Conservation (phyloP, 2,888 invertebrate species). For the Anthophora plumipes region DNA sequence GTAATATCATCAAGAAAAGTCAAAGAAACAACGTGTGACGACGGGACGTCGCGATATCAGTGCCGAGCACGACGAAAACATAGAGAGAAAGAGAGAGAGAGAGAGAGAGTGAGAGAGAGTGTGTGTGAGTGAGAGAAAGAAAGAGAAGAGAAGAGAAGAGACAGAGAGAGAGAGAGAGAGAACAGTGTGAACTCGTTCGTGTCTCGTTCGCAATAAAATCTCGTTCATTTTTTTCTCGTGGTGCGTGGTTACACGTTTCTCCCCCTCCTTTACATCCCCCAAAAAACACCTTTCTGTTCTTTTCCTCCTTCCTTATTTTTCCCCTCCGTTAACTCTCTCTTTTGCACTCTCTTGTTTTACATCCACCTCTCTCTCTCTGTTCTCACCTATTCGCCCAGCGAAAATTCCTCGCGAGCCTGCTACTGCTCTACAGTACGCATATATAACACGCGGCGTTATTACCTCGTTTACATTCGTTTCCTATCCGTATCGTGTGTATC, state of each 20-base stretch:
- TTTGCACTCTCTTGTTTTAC: slow-evolving; percentile 3
- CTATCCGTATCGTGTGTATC: neutral
- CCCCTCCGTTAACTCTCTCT: slow-evolving; percentile 31
- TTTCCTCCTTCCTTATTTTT: slow-evolving; percentile 30
- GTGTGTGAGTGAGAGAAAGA: slow-evolving; percentile 27
- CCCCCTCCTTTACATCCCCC: slow-evolving; percentile 14
- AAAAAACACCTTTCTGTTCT: slow-evolving; percentile 10
- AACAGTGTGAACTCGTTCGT: slow-evolving; percentile 38
- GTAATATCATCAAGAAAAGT: slow-evolving; percentile 30
- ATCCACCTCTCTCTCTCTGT: slow-evolving; percentile 9
- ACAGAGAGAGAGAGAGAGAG: slow-evolving; percentile 32
- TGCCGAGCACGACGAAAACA: slow-evolving; percentile 30
- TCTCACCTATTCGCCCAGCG: neutral
- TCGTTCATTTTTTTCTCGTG: slow-evolving; percentile 37
- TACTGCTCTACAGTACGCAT: neutral
- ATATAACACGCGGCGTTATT: neutral
- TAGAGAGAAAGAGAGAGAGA: slow-evolving; percentile 30
- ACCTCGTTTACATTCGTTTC: neutral
- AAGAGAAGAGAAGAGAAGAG: slow-evolving; percentile 20
- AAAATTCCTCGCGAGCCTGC: slow-evolving; percentile 19
- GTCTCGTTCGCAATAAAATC: slow-evolving; percentile 53
- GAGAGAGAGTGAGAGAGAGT: slow-evolving; percentile 21
- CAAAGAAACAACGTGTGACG: slow-evolving; percentile 36
- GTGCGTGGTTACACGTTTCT: slow-evolving; percentile 49
- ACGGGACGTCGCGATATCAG: slow-evolving; percentile 43